Evolutionary conservation across 2,888 invertebrate genomes (phyloP).

Genomic region (Phoronis australis): DNA sequence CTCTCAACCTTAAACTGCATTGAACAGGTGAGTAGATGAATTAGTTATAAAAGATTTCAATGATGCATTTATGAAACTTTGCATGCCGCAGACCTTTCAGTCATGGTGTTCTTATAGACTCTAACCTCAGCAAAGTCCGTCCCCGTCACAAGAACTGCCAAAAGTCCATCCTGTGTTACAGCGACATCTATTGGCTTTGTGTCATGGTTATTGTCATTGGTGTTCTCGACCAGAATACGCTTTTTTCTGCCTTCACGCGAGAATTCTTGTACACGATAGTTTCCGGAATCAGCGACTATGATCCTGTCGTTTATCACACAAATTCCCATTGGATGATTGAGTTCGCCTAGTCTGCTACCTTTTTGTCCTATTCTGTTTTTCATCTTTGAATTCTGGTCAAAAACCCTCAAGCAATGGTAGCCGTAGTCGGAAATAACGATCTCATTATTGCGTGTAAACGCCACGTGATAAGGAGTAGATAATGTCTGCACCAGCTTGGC

Average conservation of each 20-base stretch:
- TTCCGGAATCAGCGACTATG: constrained; percentile 40
- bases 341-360: constrained; percentile 24
- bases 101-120: neutral
- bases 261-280: constrained; percentile 38
- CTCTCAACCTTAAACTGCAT: no score
- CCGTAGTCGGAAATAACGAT: constrained; percentile 37
- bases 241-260: constrained; percentile 23
- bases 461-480: neutral
- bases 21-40: no score
- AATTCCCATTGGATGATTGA: constrained; percentile 35
- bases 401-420: constrained; percentile 35
- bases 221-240: constrained; percentile 20
- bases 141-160: constrained; percentile 24
- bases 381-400: constrained; percentile 30
- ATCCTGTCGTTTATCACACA: constrained; percentile 36
- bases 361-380: constrained; percentile 27
- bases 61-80: no score
- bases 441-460: constrained; percentile 13
- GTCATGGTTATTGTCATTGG: constrained; percentile 25
- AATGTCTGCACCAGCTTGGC: constrained; percentile 33
- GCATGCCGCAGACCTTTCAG: no score
- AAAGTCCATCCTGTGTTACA: constrained; percentile 25
- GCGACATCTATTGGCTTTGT: constrained; percentile 37
- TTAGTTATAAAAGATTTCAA: no score
- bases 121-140: neutral